These are phyloP conservation scores for Lithophane socia DNA, from an alignment of 2,888 invertebrate species.

Conservation along the genomic window DNA sequence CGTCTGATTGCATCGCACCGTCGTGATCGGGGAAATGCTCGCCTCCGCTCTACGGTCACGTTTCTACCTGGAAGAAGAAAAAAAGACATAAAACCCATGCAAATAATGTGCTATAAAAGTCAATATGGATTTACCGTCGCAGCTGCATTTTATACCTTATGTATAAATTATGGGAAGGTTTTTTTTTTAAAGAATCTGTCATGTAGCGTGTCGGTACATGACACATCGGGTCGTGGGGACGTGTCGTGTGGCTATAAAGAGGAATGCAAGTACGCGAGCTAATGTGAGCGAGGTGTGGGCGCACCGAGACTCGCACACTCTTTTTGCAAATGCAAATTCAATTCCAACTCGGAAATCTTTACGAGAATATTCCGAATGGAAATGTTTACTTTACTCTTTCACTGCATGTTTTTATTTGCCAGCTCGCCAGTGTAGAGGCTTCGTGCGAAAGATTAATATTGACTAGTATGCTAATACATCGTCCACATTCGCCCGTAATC, in stretches of 20 bases:
- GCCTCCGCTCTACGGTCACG: conserved; percentile 81
- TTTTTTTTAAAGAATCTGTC: conserved; percentile 56
- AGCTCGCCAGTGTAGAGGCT: conserved; percentile 56
- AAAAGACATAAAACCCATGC: conserved; percentile 75
- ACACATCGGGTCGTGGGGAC: conserved; percentile 60
- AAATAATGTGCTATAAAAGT: conserved; percentile 81
- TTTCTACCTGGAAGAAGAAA: conserved; percentile 79
- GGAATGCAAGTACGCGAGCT: conserved; percentile 73
- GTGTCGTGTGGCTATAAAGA: conserved; percentile 75
- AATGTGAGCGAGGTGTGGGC: conserved; percentile 77
- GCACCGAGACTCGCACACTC: conserved; percentile 68
- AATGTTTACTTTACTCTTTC: conserved; percentile 78
- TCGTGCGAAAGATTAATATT: conserved; percentile 75
- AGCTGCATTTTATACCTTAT: conserved; percentile 73
- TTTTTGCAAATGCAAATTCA: conserved; percentile 79
- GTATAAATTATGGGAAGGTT: conserved; percentile 61
- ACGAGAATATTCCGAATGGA: conserved; percentile 76
- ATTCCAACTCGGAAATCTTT: conserved; percentile 79
- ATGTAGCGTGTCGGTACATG: too few relatives aligned
- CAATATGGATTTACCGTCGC: conserved; percentile 73
- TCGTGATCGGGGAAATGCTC: conserved; percentile 84
- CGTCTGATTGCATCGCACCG: conserved; percentile 78
- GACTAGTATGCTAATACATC: conserved; percentile 69
- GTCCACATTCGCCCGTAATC: conserved; percentile 60
- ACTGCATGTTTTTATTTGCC: conserved; percentile 72